Evolutionary conservation across 2,888 invertebrate species (phyloP).

Genomic region (Dynastes hyllus): DNA sequence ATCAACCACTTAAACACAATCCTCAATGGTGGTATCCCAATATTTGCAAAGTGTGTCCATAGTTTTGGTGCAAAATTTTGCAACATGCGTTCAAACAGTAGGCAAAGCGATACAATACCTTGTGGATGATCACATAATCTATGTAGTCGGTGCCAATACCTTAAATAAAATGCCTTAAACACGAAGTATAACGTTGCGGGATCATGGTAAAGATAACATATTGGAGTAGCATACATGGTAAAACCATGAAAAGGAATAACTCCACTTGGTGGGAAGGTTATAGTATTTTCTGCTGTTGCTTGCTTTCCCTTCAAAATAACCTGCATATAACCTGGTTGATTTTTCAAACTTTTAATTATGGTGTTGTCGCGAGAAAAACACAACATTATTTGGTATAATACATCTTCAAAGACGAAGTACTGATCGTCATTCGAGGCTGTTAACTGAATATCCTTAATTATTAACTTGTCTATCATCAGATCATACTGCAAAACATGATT

Average conservation of each 20-base stretch:
- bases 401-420: conserved; percentile 98
- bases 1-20: conserved; percentile 98
- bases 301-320: conserved; percentile 84
- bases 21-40: conserved; percentile 90
- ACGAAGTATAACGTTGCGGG: conserved; percentile 91
- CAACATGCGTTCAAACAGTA: conserved; percentile 90
- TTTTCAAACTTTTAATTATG: conserved; percentile 81
- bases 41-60: conserved; percentile 92
- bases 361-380: conserved; percentile 94
- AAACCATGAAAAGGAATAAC: conserved; percentile 98
- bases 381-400: conserved; percentile 92
- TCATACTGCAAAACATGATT: conserved; percentile 89
- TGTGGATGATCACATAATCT: conserved; percentile 94
- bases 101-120: conserved; percentile 92
- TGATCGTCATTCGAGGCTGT: conserved; percentile 98
- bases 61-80: conserved; percentile 93
- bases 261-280: conserved; percentile 93
- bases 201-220: conserved; percentile 94
- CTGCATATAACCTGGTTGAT: conserved; percentile 79
- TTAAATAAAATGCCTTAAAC: conserved; percentile 91
- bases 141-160: conserved; percentile 94
- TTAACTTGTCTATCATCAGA: conserved; percentile 93
- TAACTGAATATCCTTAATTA: conserved; percentile 96
- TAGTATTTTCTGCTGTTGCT: conserved; percentile 78
- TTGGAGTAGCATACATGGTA: conserved; percentile 97